Conservation (phyloP, 2,888 invertebrate species). For the Cordylochernes scorpioides region DNA sequence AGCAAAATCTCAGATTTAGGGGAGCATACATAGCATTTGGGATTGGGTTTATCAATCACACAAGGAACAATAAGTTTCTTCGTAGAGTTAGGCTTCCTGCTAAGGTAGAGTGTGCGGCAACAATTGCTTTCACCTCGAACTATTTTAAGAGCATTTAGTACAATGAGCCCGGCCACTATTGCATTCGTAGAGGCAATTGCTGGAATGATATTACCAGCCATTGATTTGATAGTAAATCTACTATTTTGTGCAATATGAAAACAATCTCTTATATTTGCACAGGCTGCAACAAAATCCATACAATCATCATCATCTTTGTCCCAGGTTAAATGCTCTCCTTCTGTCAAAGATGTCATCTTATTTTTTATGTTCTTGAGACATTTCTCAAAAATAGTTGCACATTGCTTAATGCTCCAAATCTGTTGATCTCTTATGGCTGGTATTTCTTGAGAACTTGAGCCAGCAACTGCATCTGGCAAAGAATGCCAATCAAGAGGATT, state of each 20-base stretch:
- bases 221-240: slow-evolving; percentile 83
- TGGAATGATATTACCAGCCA: slow-evolving; percentile 98
- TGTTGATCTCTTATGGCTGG: slow-evolving; percentile 39
- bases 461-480: too few relatives aligned
- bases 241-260: slow-evolving; percentile 66
- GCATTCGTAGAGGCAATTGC: slow-evolving; percentile 98
- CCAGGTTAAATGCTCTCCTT: slow-evolving; percentile 55
- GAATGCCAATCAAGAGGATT: too few relatives aligned
- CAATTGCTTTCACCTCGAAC: too few relatives aligned
- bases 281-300: slow-evolving; percentile 87
- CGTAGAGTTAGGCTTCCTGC: slow-evolving; percentile 23
- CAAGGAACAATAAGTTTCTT: slow-evolving; percentile 27
- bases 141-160: too few relatives aligned
- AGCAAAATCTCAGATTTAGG: slow-evolving; percentile 65
- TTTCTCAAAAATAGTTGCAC: slow-evolving; percentile 38
- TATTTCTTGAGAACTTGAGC: slow-evolving; percentile 22
- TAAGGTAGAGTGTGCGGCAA: too few relatives aligned
- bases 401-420: slow-evolving; percentile 49
- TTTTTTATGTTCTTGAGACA: slow-evolving; percentile 33
- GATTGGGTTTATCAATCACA: slow-evolving; percentile 50
- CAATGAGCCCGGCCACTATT: too few relatives aligned
- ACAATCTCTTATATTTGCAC: slow-evolving; percentile 72
- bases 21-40: slow-evolving; percentile 80
- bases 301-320: slow-evolving; percentile 82
- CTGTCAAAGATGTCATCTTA: slow-evolving; percentile 18